These are phyloP conservation scores for Propsilocerus akamusi DNA, from an alignment of 1,140 invertebrate species.

Conservation along the genomic window DNA sequence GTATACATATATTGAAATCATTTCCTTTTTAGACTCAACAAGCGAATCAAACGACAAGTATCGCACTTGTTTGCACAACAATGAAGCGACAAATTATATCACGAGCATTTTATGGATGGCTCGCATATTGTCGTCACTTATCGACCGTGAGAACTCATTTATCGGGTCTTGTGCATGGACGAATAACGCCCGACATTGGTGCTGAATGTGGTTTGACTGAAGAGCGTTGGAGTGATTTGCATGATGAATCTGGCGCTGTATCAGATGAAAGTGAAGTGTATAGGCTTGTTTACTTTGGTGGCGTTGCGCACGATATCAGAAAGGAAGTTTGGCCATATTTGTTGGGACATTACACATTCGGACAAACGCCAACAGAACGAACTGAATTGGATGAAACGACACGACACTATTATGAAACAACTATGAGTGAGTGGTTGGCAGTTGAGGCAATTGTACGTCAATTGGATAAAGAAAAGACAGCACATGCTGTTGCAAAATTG, in stretches of 20 bases:
- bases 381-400: conserved; percentile 43
- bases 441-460: conserved; percentile 83
- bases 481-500: conserved; percentile 39
- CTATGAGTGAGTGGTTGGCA: conserved; percentile 85
- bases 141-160: conserved; percentile 82
- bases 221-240: conserved; percentile 44
- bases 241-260: conserved; percentile 34
- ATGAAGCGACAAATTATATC: conserved; percentile 91
- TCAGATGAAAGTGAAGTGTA: conserved; percentile 53
- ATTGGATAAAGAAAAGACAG: conserved; percentile 53
- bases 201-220: conserved; percentile 42
- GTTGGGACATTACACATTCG: conserved; percentile 69
- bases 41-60: conserved; percentile 29
- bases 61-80: conserved; percentile 68
- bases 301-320: conserved; percentile 57
- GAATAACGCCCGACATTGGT: conserved; percentile 38
- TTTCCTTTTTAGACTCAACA: background rate
- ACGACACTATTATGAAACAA: conserved; percentile 62
- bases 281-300: conserved; percentile 70
- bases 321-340: conserved; percentile 84
- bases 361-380: conserved; percentile 48
- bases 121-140: conserved; percentile 82
- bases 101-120: conserved; percentile 89
- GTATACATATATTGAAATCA: background rate
- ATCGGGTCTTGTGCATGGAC: conserved; percentile 63